Conservation (phyloP, 1,140 invertebrate genomes). For the Drosophila ohnishii region DNA sequence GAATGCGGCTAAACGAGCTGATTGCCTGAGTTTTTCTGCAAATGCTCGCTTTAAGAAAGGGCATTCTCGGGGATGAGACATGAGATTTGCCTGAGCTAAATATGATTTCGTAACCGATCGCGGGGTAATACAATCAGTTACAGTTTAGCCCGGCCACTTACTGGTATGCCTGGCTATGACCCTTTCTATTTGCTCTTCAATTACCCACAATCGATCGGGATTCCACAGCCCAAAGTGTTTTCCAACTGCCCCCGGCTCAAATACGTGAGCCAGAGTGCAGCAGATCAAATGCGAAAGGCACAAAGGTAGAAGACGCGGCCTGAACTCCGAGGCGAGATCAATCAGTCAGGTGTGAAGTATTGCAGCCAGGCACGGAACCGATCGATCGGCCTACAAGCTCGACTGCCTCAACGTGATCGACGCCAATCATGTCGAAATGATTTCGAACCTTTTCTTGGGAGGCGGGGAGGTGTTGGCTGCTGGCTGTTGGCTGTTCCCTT, state of each 20-base stretch:
- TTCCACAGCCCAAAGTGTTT: conserved; percentile 35
- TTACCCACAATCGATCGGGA: conserved; percentile 43
- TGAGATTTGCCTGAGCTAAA: neutral
- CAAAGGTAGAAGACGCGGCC: conserved; percentile 28
- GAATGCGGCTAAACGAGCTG: conserved; percentile 19
- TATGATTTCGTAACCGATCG: conserved; percentile 2
- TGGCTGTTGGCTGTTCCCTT: conserved; percentile 4
- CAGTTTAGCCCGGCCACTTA: conserved; percentile 13
- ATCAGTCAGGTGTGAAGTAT: conserved; percentile 78
- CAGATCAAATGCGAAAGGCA: conserved; percentile 30
- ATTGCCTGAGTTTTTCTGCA: conserved; percentile 1
- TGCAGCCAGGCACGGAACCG: conserved; percentile 59
- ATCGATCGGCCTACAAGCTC: conserved; percentile 21
- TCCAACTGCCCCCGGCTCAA: conserved; percentile 17
- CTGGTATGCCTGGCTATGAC: conserved; percentile 23
- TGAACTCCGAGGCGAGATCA: conserved; percentile 54
- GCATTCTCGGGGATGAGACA: neutral
- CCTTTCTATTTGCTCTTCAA: conserved; percentile 60
- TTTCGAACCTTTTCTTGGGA: conserved; percentile 49
- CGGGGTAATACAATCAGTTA: conserved; percentile 24
- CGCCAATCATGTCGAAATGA: conserved; percentile 71
- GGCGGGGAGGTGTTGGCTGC: conserved; percentile 21
- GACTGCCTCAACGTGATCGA: conserved; percentile 61
- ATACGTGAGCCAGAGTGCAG: conserved; percentile 67
- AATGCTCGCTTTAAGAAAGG: neutral